Evolutionary conservation across 2,888 invertebrate species (phyloP), one percentile per base, ranked within the genome.

Genomic region (Protophormia terraenovae): DNA sequence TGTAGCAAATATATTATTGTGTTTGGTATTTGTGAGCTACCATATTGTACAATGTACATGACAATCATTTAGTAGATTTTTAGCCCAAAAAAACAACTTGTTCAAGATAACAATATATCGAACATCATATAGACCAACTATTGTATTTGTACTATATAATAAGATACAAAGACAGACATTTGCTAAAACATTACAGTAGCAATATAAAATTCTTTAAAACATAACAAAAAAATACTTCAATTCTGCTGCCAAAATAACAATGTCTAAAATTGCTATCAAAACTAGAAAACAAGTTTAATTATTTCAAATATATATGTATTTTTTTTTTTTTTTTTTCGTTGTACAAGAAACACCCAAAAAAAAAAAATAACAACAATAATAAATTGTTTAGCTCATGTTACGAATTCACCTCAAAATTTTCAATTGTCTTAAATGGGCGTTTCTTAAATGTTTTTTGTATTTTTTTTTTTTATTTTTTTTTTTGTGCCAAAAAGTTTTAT

Each of bases 51-150:
- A 19, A 32, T 6, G 14, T 22, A 81, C 81, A 85, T 77, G 81
- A 85, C 78, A 81, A 69, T 78, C 81, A 78, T 81, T 55, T 73
- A 67, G 50, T 53, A 69, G 32, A 47, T 66, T 80, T n/a, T 73
- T 73, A 80, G 24, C 45, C 35, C 19, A 32, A 60, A 64, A 73
- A 66, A 73, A 80, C 35, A 80, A 66, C 66, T 73, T 66, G 35
- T 73, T 80, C 66, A 73, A 73, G 66, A 80, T 67, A 80, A 80
- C 73, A 80, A 80, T 73, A 45, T 60, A 35, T 24, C 1, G 4
- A 19, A 66, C 60, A 78, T 62, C 62, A 53, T 38, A 62, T 64
- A 41, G n/a, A 16, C 10, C 32, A 32, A 38, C 6, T 38, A 38
- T 38, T 38, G 38, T 45, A 50, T 50, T 22, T 22, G 10, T 10